Evolutionary conservation across 2,888 invertebrate species (phyloP).

Genomic region (Drosophila neoperkinsi): DNA sequence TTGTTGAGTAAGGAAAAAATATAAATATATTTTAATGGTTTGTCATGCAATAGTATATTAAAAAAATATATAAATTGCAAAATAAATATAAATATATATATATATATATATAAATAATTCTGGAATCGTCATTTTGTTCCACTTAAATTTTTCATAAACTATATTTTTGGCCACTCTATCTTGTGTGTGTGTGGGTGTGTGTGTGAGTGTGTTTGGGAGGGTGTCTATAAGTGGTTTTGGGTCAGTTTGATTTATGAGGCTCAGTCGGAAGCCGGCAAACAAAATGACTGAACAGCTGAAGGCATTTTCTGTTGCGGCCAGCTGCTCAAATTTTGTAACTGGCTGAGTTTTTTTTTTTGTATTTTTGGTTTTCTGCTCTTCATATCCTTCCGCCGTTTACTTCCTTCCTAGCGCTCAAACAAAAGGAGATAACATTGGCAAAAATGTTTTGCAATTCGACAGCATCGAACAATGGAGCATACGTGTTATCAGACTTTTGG

Average conservation of each 20-base stretch:
- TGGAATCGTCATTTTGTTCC: background rate
- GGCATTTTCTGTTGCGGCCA: constrained; percentile 4
- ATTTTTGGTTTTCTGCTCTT: constrained; percentile 21
- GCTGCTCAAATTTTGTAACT: constrained; percentile 26
- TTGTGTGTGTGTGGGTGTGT: background rate
- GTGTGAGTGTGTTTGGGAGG: background rate
- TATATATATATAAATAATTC: no score
- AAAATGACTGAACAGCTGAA: constrained; percentile 36
- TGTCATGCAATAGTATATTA: background rate
- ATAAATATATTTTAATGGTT: background rate
- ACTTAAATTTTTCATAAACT: background rate
- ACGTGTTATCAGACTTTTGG: constrained; percentile 47
- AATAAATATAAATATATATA: no score
- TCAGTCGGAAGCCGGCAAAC: constrained; percentile 46
- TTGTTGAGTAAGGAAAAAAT: background rate
- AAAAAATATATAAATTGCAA: background rate
- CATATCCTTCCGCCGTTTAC: constrained; percentile 34
- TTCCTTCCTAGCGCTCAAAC: constrained; percentile 36
- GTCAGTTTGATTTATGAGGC: constrained; percentile 64
- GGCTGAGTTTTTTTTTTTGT: constrained; percentile 2
- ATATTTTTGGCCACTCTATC: background rate
- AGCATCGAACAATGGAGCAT: constrained; percentile 66
- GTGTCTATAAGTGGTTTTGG: constrained; percentile 19
- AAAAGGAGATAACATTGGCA: constrained; percentile 50
- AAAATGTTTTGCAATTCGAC: constrained; percentile 29